Evolutionary conservation across 2,113 vertebrate species (phyloP), one percentile per base, ranked within the genome.

Genomic region (Dinomys branickii): DNA sequence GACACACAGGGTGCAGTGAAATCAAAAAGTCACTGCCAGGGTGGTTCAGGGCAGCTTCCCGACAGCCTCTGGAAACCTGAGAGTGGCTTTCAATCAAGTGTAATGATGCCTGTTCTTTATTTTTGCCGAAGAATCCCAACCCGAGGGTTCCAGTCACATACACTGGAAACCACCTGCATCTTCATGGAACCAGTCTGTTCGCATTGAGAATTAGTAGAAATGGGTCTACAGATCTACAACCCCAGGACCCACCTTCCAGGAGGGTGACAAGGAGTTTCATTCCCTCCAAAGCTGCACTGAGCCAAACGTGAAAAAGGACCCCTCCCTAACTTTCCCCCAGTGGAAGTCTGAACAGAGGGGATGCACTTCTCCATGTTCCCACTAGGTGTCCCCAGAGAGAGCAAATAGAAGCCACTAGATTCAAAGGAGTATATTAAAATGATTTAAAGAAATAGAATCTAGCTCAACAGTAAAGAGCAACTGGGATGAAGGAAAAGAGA

Each of bases 381-480:
- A 95, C 91, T 58, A 95, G 96, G 77, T 96, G 94, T 91, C 97
- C 33, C 63, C 95, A 86, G 47, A 84, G 85, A 90, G 65, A 2
- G 0, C 8, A 16, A 83, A 10, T 50, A 61, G 2, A 94, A 75
- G 95, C 38, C 47, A 56, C 17, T 3, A 75, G 41, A 2, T 8
- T 44, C 14, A 73, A 84, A 94, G 47, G 47, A 56, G 22, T 14
- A 2, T 22, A 58, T 59, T 85, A 19, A 54, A 89, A 33, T 52
- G 67, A 41, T 82, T 77, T 75, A n/a, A n/a, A n/a, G n/a, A n/a
- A n/a, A n/a, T n/a, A n/a, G n/a, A n/a, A n/a, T n/a, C n/a, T n/a
- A n/a, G n/a, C n/a, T n/a, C n/a, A n/a, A n/a, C n/a, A n/a, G n/a
- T n/a, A n/a, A n/a, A n/a, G n/a, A n/a, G n/a, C n/a, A n/a, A n/a